These are phyloP conservation scores for Leptoclinus maculatus DNA, from an alignment of 2,797 vertebrate genomes.

Conservation along the genomic window DNA sequence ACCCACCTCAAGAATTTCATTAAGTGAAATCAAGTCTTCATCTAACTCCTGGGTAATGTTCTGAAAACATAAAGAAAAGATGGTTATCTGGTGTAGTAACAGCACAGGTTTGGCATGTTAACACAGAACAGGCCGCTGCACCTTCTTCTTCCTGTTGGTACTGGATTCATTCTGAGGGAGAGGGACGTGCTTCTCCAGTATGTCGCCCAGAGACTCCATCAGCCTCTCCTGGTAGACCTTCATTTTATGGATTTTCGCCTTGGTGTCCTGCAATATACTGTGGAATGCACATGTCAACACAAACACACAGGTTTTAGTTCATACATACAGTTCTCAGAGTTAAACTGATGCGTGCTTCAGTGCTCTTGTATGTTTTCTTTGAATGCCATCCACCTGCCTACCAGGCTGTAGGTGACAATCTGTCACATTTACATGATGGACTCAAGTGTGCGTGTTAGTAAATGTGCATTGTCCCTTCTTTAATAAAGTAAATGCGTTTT, in stretches of 20 bases:
- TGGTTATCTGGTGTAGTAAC: not conserved
- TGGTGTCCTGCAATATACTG: constrained; percentile 80
- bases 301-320: not conserved
- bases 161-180: constrained; percentile 58
- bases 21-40: constrained; percentile 76
- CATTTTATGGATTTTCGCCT: constrained; percentile 80
- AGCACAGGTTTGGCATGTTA: not conserved
- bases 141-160: constrained; percentile 79
- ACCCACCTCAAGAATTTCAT: constrained; percentile 85
- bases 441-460: not conserved
- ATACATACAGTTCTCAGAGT: not conserved
- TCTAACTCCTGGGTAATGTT: constrained; percentile 43
- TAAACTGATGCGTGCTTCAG: not conserved
- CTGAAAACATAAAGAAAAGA: constrained; percentile 60
- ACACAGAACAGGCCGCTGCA: constrained; percentile 31
- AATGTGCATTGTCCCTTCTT: not conserved
- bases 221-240: constrained; percentile 79
- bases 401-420: not conserved
- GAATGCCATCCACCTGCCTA: not conserved
- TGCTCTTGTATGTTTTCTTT: not conserved
- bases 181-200: constrained; percentile 80
- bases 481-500: not conserved
- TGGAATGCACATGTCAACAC: not conserved
- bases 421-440: not conserved
- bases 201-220: constrained; percentile 77